Evolutionary conservation across 2,113 vertebrate species (phyloP).

Genomic region (Oncorhynchus keta): DNA sequence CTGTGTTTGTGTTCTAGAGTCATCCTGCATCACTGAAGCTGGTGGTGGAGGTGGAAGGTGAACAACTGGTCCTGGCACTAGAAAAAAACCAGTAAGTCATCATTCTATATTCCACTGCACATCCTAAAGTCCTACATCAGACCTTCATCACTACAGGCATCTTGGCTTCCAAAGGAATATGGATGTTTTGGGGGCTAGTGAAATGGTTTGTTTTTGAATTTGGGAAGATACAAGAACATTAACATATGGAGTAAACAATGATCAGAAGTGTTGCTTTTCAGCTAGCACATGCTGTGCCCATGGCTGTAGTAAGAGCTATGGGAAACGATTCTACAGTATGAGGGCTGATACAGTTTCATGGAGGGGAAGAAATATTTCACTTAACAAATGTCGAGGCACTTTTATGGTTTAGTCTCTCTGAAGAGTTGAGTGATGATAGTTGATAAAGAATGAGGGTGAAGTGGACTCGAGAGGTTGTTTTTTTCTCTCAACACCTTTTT

Average conservation of each 20-base stretch:
- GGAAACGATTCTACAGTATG: neutral
- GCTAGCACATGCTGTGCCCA: too few species aligned
- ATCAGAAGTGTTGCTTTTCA: too few species aligned
- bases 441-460: conserved; percentile 42
- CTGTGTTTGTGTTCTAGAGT: conserved; percentile 77
- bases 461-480: neutral
- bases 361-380: too few species aligned
- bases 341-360: neutral
- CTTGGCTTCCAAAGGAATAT: too few species aligned
- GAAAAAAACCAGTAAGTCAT: conserved; percentile 85
- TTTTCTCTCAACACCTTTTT: conserved; percentile 36
- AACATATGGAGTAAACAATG: too few species aligned
- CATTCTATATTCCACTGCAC: neutral
- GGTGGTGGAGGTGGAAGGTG: conserved; percentile 74
- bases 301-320: too few species aligned
- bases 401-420: conserved; percentile 54
- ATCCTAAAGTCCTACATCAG: neutral
- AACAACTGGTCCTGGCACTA: conserved; percentile 80
- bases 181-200: too few species aligned
- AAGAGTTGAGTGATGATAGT: conserved; percentile 60
- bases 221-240: too few species aligned
- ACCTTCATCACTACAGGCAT: neutral
- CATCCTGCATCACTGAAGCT: conserved; percentile 81
- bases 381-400: conserved; percentile 19
- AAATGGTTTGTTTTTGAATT: too few species aligned